Evolutionary conservation across 2,113 vertebrate species (phyloP).

Genomic region (Accipiter virgatus): DNA sequence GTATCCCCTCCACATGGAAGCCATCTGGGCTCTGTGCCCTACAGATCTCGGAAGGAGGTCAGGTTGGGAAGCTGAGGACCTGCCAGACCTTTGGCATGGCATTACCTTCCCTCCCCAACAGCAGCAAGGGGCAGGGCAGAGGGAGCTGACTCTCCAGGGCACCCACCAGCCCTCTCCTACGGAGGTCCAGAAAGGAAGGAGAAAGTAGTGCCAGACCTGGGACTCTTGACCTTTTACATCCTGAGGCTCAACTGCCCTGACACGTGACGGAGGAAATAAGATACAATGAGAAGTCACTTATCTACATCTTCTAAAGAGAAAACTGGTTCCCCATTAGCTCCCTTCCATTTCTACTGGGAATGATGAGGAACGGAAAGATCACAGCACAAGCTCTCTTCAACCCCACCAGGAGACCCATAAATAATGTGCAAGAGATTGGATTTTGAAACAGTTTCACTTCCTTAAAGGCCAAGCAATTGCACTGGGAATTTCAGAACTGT

Average conservation of each 20-base stretch:
- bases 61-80: background rate
- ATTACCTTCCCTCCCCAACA: background rate
- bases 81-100: background rate
- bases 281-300: background rate
- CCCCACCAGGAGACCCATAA: background rate
- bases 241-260: background rate
- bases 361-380: background rate
- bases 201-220: background rate
- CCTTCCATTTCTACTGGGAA: background rate
- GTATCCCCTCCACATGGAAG: background rate
- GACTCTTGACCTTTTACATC: background rate
- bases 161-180: background rate
- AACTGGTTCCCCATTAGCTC: background rate
- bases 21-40: background rate
- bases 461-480: background rate
- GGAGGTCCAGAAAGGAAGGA: background rate
- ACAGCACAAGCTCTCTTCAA: background rate
- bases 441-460: background rate
- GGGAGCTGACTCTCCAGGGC: background rate
- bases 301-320: background rate
- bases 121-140: background rate
- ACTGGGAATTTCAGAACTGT: background rate
- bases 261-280: background rate
- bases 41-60: background rate
- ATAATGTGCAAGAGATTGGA: background rate